These are phyloP conservation scores for Eulemur coronatus DNA, from an alignment of 2,797 vertebrate genomes.

Conservation along the genomic window DNA sequence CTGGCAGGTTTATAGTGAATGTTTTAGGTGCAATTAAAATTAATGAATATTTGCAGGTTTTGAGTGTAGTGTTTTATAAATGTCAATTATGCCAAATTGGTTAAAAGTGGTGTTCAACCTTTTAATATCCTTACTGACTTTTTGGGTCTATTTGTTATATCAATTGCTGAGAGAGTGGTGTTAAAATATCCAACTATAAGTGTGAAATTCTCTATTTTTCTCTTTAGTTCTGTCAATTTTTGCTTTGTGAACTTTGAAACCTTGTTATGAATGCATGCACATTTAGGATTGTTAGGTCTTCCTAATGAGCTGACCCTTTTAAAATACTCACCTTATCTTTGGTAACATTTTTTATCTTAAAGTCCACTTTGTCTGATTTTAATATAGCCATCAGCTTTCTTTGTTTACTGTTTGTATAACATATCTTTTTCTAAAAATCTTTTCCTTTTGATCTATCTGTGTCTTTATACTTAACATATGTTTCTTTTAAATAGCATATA, in stretches of 20 bases:
- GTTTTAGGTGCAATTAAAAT: neutral
- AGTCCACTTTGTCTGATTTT: slow-evolving; percentile 2
- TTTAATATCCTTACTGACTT: neutral
- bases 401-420: neutral
- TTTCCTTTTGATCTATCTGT: neutral
- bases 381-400: neutral
- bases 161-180: neutral
- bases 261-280: neutral
- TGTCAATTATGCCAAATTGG: neutral
- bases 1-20: neutral
- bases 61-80: slow-evolving; percentile 1
- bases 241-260: neutral
- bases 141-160: neutral
- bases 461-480: neutral
- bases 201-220: neutral
- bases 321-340: neutral
- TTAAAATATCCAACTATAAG: neutral
- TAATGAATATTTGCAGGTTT: slow-evolving; percentile 1
- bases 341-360: neutral
- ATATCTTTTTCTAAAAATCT: neutral
- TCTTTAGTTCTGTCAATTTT: neutral
- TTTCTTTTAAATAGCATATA: slow-evolving; percentile 38
- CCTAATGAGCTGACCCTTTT: neutral
- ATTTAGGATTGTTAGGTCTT: neutral
- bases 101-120: neutral